phyloP scores from a whole-genome alignment of 1,140 invertebrate species.

The Orius insidiosus region DNA sequence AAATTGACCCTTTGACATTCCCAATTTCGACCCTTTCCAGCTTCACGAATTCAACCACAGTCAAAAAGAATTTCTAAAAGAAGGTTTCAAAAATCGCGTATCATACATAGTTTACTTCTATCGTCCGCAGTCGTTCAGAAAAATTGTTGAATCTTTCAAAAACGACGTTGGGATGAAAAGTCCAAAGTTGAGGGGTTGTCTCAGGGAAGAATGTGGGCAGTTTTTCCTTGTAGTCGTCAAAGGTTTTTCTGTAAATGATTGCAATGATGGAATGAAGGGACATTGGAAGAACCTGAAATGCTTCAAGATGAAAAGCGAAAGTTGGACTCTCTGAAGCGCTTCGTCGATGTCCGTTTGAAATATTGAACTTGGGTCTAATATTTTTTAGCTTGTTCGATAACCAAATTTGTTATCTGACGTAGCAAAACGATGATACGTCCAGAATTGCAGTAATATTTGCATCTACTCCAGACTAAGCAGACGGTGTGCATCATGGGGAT shows the following conservation, averaged over 20 bases:
- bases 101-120: conserved; percentile 39
- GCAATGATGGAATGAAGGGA: no score
- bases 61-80: conserved; percentile 67
- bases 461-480: conserved; percentile 77
- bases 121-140: conserved; percentile 57
- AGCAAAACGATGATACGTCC: conserved; percentile 76
- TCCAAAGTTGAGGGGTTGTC: conserved; percentile 51
- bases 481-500: conserved; percentile 64
- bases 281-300: conserved; percentile 26
- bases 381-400: conserved; percentile 69
- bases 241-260: conserved; percentile 35
- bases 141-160: conserved; percentile 76
- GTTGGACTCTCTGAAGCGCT: conserved; percentile 56
- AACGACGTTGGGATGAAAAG: conserved; percentile 72
- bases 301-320: conserved; percentile 49
- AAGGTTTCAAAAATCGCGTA: conserved; percentile 8
- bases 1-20: conserved; percentile 66
- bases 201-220: conserved; percentile 42
- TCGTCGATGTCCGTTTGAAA: conserved; percentile 84
- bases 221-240: conserved; percentile 52
- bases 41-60: conserved; percentile 82
- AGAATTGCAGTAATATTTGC: conserved; percentile 74
- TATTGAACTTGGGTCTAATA: conserved; percentile 74
- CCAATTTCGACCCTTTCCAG: conserved; percentile 91
- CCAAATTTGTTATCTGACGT: conserved; percentile 75